Base-by-base conservation (phyloP, 1,140 invertebrate genomes). In the Zaprionus ghesquierei region DNA sequence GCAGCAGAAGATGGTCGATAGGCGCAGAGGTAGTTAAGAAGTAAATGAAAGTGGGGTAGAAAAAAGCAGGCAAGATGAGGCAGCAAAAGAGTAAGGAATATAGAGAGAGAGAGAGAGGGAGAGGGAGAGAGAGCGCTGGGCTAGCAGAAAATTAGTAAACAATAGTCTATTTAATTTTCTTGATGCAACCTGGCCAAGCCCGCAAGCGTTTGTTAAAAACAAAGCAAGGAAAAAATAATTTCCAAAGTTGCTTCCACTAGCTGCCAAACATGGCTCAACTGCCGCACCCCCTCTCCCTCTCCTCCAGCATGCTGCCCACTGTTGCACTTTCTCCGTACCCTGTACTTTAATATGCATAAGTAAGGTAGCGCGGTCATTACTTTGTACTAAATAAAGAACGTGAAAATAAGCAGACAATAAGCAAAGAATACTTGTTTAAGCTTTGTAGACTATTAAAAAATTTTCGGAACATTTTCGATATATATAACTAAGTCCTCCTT, bases 311-410 rank as follows among this genome's bases (percentile, higher is more conserved):
- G 12, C 9, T 10, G 13, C 15, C 18, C 27, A 20, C 46, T 65
- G 44, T 62, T 54, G 38, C 68, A 60, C 25, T 61, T 35, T 61
- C 12, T 35, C 58, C 13, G 5, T 31, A 13, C 46, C 27, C 50
- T 75, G 75, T 77, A 79, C 82, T 86, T 86, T 87, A 87, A 87
- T 81, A 87, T 87, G 82, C 61, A 65, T 59, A 50, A 86, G 81
- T 86, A 81, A 65, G 69, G 56, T 69, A 65, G 74, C 69, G 50
- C 55, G 65, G 78, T 79, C 82, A 86, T 86, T 87, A 86, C 71
- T 86, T 81, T 54, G 64, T 31, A 35, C 62, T 66, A 62, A 68
- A 73, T 62, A 74, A 60, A 33, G 35, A 65, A 46, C 13, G 31
- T 38, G 13, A 25, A 58, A 33, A 58, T 54, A 58, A n/a, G n/a